phyloP scores from a whole-genome alignment of 2,113 vertebrate genomes.

The Talpa occidentalis region DNA sequence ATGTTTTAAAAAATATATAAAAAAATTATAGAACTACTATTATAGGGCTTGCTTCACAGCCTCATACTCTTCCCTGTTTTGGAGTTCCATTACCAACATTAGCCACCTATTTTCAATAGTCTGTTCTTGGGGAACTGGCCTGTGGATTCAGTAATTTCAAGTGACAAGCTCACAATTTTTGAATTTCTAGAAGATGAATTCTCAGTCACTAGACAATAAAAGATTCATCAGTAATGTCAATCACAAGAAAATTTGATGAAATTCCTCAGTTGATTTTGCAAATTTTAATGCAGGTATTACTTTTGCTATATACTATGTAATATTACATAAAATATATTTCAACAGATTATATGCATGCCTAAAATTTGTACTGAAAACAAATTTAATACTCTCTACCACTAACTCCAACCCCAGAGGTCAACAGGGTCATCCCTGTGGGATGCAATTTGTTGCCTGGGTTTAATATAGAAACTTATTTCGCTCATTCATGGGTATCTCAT shows the following conservation, averaged over 20 bases:
- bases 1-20: too few relatives aligned
- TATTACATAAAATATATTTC: background rate
- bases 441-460: background rate
- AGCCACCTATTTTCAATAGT: background rate
- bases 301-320: background rate
- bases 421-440: background rate
- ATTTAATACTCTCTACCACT: background rate
- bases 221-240: background rate
- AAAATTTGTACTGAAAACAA: background rate
- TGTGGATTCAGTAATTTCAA: background rate
- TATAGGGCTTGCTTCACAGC: background rate
- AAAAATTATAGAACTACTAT: background rate
- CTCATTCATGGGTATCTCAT: background rate
- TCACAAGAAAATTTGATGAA: conserved; percentile 1
- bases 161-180: background rate
- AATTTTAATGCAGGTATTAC: background rate
- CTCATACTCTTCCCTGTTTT: background rate
- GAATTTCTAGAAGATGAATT: background rate
- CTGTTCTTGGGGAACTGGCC: background rate
- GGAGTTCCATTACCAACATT: background rate
- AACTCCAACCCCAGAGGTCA: background rate
- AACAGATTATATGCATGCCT: background rate
- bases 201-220: background rate
- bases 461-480: background rate
- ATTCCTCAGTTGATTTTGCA: background rate